These are phyloP conservation scores for Lichenostomus cassidix DNA, from an alignment of 2,113 vertebrate species.

Conservation along the genomic window DNA sequence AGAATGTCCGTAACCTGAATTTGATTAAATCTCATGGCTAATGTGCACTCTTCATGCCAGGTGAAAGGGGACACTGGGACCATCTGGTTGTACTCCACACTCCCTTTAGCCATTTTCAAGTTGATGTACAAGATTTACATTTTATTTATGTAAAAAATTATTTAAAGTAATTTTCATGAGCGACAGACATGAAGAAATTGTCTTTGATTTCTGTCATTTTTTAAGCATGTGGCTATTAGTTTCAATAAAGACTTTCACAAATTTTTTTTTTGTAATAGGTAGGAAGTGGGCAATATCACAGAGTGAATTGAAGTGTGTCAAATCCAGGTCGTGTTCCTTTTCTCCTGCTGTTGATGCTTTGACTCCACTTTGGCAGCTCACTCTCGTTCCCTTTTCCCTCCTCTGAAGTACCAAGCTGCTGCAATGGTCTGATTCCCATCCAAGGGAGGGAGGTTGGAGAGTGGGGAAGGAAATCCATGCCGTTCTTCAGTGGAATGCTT, in stretches of 20 bases:
- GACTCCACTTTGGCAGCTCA: not conserved
- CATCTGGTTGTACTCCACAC: not conserved
- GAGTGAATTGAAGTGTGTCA: not conserved
- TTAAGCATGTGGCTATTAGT: not conserved
- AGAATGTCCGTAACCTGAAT: not conserved
- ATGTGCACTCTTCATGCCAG: fast-evolving
- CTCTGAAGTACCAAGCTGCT: not conserved
- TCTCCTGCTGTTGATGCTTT: not conserved
- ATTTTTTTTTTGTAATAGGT: not conserved
- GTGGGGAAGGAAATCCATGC: not conserved
- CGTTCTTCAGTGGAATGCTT: not conserved
- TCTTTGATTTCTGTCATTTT: not conserved
- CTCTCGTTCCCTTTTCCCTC: not conserved
- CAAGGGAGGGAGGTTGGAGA: not conserved
- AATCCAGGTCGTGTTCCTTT: not conserved
- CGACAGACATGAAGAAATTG: fast-evolving
- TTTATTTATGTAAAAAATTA: not conserved
- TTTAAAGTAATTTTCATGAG: not conserved
- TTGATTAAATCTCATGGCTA: not conserved
- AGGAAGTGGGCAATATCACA: not conserved
- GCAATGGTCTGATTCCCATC: not conserved
- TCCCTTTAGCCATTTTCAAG: not conserved
- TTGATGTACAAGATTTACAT: not conserved
- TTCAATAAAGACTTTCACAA: not conserved
- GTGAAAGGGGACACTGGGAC: not conserved